Percentiles rank a stretch among this genome's conserved stretches.
phyloP scores from a whole-genome alignment of 2,113 vertebrate species.

The Cyphomyrus plagiostoma region DNA sequence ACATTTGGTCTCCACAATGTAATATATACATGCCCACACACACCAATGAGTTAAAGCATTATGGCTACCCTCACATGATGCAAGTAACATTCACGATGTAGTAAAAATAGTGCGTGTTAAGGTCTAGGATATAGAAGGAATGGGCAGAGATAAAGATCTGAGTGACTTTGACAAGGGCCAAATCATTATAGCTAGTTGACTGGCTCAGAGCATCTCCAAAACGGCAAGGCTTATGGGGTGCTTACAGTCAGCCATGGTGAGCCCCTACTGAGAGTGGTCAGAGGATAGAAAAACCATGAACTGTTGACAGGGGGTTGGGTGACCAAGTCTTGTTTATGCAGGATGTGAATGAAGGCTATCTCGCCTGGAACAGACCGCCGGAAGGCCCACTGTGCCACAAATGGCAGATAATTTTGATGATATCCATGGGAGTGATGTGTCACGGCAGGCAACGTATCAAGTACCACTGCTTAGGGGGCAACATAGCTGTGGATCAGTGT shows the following conservation, averaged over 20 bases:
- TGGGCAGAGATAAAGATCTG: not conserved
- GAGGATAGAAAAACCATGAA: not conserved
- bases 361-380: not conserved
- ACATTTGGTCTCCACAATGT: not conserved
- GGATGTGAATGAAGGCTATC: not conserved
- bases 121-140: not conserved
- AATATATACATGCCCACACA: not conserved
- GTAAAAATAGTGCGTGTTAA: not conserved
- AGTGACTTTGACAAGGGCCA: not conserved
- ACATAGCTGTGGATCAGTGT: not conserved
- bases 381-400: not conserved
- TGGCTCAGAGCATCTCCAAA: not conserved
- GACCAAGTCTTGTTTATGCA: not conserved
- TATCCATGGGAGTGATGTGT: not conserved
- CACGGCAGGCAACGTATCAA: not conserved
- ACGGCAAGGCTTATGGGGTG: not conserved
- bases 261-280: not conserved
- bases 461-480: not conserved
- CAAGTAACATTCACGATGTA: not conserved
- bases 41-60: not conserved
- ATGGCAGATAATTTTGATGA: not conserved
- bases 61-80: not conserved
- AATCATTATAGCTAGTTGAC: not conserved
- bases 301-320: not conserved
- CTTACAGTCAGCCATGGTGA: not conserved